Base-by-base conservation (phyloP, 2,113 vertebrate species). In the Columbina picui region DNA sequence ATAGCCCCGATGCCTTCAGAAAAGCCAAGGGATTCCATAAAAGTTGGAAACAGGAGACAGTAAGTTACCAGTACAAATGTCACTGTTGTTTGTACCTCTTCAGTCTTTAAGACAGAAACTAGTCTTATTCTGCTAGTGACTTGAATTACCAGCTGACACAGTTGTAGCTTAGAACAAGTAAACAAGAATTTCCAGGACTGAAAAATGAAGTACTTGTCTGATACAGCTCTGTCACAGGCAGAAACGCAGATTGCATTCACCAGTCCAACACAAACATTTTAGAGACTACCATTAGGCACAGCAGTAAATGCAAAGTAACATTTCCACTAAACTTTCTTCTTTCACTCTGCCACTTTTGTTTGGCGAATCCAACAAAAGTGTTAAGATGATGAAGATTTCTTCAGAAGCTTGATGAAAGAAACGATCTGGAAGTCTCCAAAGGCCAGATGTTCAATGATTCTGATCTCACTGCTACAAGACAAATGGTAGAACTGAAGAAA, bases 351-450 rank as follows among this genome's bases (percentile, higher is more conserved):
- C 55, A 9, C 11, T 74, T 34, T 43, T 30, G 4, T 76, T 82
- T 64, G 92, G 60, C 30, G 26, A 90, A 94, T 74, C 39, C 84
- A 93, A 78, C 18, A 27, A 3, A 91, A 71, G 61, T 60, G 76
- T 87, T 64, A 90, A 78, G 94, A 94, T 8, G 76, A 96, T 10
- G 88, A 95, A 84, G 83, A 81, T 71, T 92, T 91, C 73, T 89
- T 82, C 84, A 64, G 56, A 75, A 96, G 81, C 76, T 67, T 77
- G 68, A 86, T 16, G 74, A 89, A 93, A 85, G 52, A 91, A 81
- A 60, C 30, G 4, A 50, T 80, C 67, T 81, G 19, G 41, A 94
- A 86, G 86, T 71, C 52, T 92, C 69, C 79, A 82, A 90, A 90
- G 73, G 56, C 84, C 0, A 95, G 94, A 75, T 36, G 50, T 67